phyloP scores from a whole-genome alignment of 2,113 vertebrate genomes.

The Cyanoramphus novaezelandiae region DNA sequence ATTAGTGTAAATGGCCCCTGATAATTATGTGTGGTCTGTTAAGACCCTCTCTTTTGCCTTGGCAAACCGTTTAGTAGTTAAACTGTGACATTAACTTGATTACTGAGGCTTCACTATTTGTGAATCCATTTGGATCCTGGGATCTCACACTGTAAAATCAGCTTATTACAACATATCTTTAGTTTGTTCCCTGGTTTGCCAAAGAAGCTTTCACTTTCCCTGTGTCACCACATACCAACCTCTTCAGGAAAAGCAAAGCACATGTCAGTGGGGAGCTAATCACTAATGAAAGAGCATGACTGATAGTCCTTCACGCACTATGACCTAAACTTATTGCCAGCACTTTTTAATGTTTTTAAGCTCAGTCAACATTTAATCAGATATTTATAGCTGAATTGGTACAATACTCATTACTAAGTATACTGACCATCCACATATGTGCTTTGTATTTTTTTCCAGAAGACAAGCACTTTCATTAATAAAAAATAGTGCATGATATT shows the following conservation, averaged over 20 bases:
- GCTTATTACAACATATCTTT: background rate
- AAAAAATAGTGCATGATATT: background rate
- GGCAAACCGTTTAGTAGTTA: background rate
- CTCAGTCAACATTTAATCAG: background rate
- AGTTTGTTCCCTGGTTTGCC: background rate
- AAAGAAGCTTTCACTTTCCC: conserved; percentile 11
- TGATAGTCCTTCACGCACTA: background rate
- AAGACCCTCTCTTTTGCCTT: conserved; percentile 37
- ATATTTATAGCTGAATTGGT: background rate
- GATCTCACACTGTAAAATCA: background rate
- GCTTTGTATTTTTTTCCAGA: background rate
- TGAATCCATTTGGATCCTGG: background rate
- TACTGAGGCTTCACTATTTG: background rate
- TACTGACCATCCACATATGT: background rate
- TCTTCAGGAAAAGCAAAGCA: background rate
- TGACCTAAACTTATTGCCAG: background rate
- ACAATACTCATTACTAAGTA: background rate
- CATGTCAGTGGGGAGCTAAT: background rate
- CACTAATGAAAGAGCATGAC: background rate
- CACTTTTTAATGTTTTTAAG: background rate
- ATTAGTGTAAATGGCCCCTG: conserved; percentile 50
- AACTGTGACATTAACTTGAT: conserved; percentile 18
- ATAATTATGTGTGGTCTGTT: background rate
- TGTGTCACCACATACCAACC: background rate
- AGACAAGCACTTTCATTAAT: background rate